These are phyloP conservation scores for Graphium colonna DNA, from an alignment of 2,888 invertebrate species.

Conservation along the genomic window DNA sequence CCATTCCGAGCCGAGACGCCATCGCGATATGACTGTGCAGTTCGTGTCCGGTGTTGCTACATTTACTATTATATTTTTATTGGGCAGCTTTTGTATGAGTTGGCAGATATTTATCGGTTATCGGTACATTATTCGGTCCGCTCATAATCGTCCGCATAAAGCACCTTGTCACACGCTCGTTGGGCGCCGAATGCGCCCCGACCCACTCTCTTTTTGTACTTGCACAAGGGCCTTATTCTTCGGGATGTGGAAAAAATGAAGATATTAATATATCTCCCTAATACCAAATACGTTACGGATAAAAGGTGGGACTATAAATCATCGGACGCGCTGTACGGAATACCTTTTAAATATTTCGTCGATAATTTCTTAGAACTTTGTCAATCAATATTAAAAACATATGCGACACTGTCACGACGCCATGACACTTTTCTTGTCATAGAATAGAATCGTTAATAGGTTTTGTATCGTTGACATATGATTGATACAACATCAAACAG, in stretches of 20 bases:
- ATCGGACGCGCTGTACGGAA: slow-evolving; percentile 62
- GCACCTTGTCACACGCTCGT: slow-evolving; percentile 80
- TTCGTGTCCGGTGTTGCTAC: slow-evolving; percentile 72
- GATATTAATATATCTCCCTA: slow-evolving; percentile 80
- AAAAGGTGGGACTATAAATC: slow-evolving; percentile 75
- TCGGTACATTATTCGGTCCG: slow-evolving; percentile 77
- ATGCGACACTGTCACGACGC: slow-evolving; percentile 3
- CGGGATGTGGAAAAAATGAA: slow-evolving; percentile 78
- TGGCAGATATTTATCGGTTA: slow-evolving; percentile 80
- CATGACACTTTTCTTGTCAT: slow-evolving; percentile 5
- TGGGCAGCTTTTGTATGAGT: slow-evolving; percentile 79
- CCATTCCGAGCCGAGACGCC: slow-evolving; percentile 69
- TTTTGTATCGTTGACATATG: too few relatives aligned
- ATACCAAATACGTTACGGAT: slow-evolving; percentile 78
- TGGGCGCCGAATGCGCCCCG: slow-evolving; percentile 73
- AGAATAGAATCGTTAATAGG: slow-evolving; percentile 1
- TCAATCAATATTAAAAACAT: slow-evolving; percentile 62
- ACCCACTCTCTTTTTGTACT: slow-evolving; percentile 74
- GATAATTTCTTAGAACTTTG: slow-evolving; percentile 67
- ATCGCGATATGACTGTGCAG: slow-evolving; percentile 73
- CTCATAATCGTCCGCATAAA: slow-evolving; percentile 78
- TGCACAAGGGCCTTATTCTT: slow-evolving; percentile 68
- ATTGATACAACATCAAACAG: too few relatives aligned
- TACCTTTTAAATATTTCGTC: slow-evolving; percentile 63
- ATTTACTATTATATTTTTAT: slow-evolving; percentile 79